These are phyloP conservation scores for Sussaba pulchella DNA, from an alignment of 2,888 invertebrate genomes.

Conservation along the genomic window DNA sequence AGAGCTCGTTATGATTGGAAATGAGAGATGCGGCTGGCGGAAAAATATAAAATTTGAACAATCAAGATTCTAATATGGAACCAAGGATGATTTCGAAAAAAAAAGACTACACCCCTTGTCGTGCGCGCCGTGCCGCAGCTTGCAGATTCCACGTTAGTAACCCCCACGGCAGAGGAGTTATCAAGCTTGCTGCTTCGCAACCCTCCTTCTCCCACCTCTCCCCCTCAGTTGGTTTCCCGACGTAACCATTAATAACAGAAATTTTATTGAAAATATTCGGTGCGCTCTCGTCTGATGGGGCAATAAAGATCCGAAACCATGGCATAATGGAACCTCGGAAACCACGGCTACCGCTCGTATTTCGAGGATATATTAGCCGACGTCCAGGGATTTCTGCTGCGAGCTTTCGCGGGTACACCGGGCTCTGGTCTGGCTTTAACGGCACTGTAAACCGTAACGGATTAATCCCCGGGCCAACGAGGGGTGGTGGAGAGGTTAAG, in stretches of 20 bases:
- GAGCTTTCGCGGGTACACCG: conserved; percentile 31
- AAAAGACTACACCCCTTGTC: background rate
- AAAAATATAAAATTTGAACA: conserved; percentile 3
- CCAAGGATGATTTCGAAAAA: background rate
- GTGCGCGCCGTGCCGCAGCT: background rate
- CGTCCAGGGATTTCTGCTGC: conserved; percentile 66
- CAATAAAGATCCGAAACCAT: conserved; percentile 73
- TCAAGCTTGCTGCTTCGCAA: conserved; percentile 32
- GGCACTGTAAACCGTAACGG: conserved; percentile 74
- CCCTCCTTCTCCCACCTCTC: background rate
- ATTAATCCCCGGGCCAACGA: conserved; percentile 73
- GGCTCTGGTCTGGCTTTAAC: conserved; percentile 71
- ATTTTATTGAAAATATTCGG: conserved; percentile 80
- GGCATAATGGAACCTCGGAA: conserved; percentile 67
- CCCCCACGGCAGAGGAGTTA: background rate
- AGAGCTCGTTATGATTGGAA: conserved; percentile 59
- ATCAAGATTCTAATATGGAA: conserved; percentile 16
- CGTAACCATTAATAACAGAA: conserved; percentile 71
- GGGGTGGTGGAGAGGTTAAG: conserved; percentile 57
- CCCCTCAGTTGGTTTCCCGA: conserved; percentile 12
- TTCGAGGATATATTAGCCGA: conserved; percentile 70
- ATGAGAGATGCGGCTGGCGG: background rate
- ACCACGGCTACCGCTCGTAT: conserved; percentile 63
- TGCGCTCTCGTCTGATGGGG: conserved; percentile 71
- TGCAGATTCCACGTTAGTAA: background rate